Conservation (phyloP, 2,113 vertebrate genomes). For the Ivindomyrus marchei region DNA sequence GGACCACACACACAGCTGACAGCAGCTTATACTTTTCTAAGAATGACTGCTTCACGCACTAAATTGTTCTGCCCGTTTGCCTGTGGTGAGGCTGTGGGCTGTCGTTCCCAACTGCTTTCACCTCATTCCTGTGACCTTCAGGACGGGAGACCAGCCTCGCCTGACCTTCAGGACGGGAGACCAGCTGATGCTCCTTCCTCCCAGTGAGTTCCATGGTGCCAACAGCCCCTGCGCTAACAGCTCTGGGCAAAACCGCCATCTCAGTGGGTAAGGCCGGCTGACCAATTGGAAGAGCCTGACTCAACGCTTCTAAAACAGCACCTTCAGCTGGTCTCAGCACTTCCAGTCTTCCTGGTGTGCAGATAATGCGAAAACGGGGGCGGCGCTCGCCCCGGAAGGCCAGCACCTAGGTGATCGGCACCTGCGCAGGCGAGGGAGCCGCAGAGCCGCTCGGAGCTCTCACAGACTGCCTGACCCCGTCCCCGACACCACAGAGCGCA, state of each 20-base stretch:
- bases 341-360: not conserved
- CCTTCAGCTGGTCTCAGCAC: not conserved
- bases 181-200: not conserved
- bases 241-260: not conserved
- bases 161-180: not conserved
- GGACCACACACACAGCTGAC: constrained; percentile 14
- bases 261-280: not conserved
- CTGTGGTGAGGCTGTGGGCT: not conserved
- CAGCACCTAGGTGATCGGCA: not conserved
- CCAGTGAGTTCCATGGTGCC: not conserved
- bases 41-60: not conserved
- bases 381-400: not conserved
- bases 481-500: not conserved
- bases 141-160: not conserved
- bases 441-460: not conserved
- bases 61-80: not conserved
- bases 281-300: not conserved
- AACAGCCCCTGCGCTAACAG: not conserved
- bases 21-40: not conserved
- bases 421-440: not conserved
- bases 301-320: not conserved
- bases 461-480: not conserved
- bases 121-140: not conserved
- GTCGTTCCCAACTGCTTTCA: not conserved
- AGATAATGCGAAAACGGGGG: not conserved